phyloP scores from a whole-genome alignment of 2,888 invertebrate genomes.

The Epinotia demarniana region DNA sequence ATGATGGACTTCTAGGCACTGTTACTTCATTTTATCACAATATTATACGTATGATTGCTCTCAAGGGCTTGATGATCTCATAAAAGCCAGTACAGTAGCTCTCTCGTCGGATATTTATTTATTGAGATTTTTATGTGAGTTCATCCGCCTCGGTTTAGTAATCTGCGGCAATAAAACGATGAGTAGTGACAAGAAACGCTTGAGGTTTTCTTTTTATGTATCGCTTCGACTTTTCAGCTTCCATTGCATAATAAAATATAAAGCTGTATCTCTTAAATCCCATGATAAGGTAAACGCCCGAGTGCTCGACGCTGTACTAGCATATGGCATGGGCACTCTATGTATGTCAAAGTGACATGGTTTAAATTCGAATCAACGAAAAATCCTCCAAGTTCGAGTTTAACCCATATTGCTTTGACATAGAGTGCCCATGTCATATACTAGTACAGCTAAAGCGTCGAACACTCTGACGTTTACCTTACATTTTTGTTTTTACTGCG shows the following conservation, averaged over 20 bases:
- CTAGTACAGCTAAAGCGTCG: too few species aligned
- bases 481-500: too few species aligned
- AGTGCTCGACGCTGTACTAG: too few species aligned
- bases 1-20: constrained; percentile 24
- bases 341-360: too few species aligned
- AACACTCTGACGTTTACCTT: too few species aligned
- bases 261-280: neutral
- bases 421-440: too few species aligned
- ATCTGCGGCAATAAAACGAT: constrained; percentile 55
- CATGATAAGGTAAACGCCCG: too few species aligned
- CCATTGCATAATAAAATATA: constrained; percentile 34
- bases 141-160: constrained; percentile 53
- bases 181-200: constrained; percentile 47
- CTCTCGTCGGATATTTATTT: constrained; percentile 59
- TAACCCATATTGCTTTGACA: too few species aligned
- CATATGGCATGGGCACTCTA: too few species aligned
- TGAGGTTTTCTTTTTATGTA: constrained; percentile 47
- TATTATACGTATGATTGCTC: constrained; percentile 31
- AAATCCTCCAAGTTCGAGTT: too few species aligned
- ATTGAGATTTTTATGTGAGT: constrained; percentile 57
- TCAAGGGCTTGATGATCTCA: constrained; percentile 49
- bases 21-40: constrained; percentile 32
- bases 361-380: too few species aligned
- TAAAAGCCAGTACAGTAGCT: constrained; percentile 55
- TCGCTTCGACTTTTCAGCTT: constrained; percentile 44